Conservation (phyloP, 2,888 invertebrate species). For the Argyra leucocephala region DNA sequence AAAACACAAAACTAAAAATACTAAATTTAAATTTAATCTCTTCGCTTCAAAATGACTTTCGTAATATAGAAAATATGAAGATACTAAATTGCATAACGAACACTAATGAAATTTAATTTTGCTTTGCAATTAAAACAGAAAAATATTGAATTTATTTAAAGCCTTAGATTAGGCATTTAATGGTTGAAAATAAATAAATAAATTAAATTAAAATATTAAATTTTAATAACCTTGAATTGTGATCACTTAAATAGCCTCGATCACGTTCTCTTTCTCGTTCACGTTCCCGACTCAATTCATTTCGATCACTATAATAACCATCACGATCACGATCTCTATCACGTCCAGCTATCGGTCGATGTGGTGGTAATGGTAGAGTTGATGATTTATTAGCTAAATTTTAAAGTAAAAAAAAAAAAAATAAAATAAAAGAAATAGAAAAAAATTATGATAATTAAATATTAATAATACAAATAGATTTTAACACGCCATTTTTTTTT, state of each 20-base stretch:
- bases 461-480: background rate
- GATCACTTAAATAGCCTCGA: slow-evolving; percentile 68
- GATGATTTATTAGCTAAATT: slow-evolving; percentile 53
- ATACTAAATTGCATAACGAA: no score
- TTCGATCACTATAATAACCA: slow-evolving; percentile 82
- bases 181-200: no score
- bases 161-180: no score
- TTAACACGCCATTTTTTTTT: background rate
- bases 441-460: slow-evolving; percentile 7
- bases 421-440: background rate
- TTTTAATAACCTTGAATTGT: slow-evolving; percentile 56
- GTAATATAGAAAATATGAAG: no score
- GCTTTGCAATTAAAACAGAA: no score
- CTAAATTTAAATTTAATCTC: no score
- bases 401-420: background rate
- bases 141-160: no score
- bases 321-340: slow-evolving; percentile 62
- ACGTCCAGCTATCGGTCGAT: slow-evolving; percentile 51
- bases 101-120: no score
- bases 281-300: slow-evolving; percentile 67
- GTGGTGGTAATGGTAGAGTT: slow-evolving; percentile 69
- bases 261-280: slow-evolving; percentile 63
- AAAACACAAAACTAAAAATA: no score
- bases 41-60: no score
- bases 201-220: slow-evolving; percentile 6